Evolutionary conservation across 2,797 vertebrate species (phyloP).

Genomic region (Glossophaga mutica): DNA sequence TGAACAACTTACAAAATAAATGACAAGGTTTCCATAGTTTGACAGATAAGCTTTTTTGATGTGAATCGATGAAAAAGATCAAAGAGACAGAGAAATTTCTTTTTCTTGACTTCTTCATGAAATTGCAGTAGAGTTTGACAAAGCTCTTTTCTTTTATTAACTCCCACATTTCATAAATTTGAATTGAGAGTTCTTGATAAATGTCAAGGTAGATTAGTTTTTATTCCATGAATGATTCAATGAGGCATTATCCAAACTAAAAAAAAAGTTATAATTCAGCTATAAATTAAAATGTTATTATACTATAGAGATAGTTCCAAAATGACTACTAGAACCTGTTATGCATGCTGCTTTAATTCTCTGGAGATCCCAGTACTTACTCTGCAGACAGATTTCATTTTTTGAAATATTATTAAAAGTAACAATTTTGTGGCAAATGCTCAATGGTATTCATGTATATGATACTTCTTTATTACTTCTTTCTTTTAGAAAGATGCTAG

Average conservation of each 20-base stretch:
- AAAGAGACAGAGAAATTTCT: slow-evolving; percentile 26
- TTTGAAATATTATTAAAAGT: background rate
- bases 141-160: slow-evolving; percentile 41
- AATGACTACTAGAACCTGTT: background rate
- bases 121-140: slow-evolving; percentile 50
- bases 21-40: slow-evolving; percentile 38
- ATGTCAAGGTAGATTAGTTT: slow-evolving; percentile 39
- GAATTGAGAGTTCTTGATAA: slow-evolving; percentile 46
- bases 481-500: slow-evolving; percentile 23
- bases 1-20: slow-evolving; percentile 36
- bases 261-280: slow-evolving; percentile 31
- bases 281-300: slow-evolving; percentile 55
- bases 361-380: background rate
- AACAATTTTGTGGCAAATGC: slow-evolving; percentile 30
- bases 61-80: slow-evolving; percentile 31
- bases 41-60: slow-evolving; percentile 54
- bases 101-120: slow-evolving; percentile 38
- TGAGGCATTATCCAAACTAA: slow-evolving; percentile 53
- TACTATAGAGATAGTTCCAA: background rate
- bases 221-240: slow-evolving; percentile 30
- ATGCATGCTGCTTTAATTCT: background rate
- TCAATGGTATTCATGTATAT: background rate
- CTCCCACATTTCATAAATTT: slow-evolving; percentile 58
- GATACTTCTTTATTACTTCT: background rate
- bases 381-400: background rate